phyloP scores from a whole-genome alignment of 2,113 vertebrate species.

The Cyphomyrus discorhynchus region DNA sequence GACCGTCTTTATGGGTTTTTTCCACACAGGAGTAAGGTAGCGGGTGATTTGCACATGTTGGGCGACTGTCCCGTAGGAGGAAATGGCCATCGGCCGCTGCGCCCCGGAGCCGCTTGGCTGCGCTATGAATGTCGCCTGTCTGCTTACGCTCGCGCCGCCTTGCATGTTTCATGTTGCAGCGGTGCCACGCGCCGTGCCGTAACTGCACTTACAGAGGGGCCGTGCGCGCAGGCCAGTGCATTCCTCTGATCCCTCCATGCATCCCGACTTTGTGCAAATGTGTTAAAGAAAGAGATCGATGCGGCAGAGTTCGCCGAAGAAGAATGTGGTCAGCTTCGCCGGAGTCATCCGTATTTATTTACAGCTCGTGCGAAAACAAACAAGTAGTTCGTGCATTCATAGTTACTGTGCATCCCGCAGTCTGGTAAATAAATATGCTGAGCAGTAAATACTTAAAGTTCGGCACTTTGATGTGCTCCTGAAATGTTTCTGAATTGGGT shows the following conservation, averaged over 20 bases:
- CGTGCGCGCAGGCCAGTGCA: neutral
- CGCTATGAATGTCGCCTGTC: constrained; percentile 1
- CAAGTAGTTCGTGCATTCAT: neutral
- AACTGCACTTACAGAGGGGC: neutral
- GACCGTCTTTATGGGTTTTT: neutral
- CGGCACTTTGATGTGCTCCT: neutral
- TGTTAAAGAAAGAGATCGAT: neutral
- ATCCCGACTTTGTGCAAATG: neutral
- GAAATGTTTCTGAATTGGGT: neutral
- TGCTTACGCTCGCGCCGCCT: neutral
- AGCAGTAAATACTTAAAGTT: neutral
- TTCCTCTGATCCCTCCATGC: neutral
- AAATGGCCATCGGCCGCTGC: neutral
- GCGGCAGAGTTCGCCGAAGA: neutral
- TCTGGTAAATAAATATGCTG: neutral
- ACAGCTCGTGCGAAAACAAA: neutral
- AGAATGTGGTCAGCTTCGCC: neutral
- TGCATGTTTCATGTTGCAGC: neutral
- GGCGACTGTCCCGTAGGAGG: constrained; percentile 2
- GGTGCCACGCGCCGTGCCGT: neutral
- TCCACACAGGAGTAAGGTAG: neutral
- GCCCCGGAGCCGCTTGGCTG: neutral
- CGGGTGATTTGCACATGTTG: neutral
- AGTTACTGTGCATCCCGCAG: neutral
- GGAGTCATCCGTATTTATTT: neutral